A percentile compares a stretch with the other conserved stretches of the same genome.
Evolutionary conservation across 2,888 invertebrate species (phyloP).

Genomic region (Philereme transversata): DNA sequence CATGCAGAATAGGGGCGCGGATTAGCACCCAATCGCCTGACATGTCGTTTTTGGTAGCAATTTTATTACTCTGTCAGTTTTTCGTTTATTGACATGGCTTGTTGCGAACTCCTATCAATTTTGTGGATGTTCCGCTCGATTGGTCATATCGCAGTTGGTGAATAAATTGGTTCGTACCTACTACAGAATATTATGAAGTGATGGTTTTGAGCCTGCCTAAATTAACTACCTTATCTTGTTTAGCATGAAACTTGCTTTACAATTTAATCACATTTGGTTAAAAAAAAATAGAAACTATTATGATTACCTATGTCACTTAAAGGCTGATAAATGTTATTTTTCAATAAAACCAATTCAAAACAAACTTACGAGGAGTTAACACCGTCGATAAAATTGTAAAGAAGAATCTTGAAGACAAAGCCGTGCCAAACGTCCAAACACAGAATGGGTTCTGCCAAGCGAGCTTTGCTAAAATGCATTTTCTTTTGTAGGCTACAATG

Average conservation of each 20-base stretch:
- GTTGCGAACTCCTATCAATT: conserved; percentile 16
- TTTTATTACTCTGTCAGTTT: conserved; percentile 41
- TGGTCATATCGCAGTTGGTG: conserved; percentile 10
- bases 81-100: conserved; percentile 22
- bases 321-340: too few relatives aligned
- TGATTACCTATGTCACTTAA: too few relatives aligned
- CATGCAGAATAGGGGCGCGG: conserved; percentile 37
- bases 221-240: too few relatives aligned
- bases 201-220: too few relatives aligned
- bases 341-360: background rate
- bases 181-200: too few relatives aligned
- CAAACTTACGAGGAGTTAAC: background rate
- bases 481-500: conserved; percentile 44
- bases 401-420: conserved; percentile 18
- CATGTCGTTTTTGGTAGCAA: conserved; percentile 37
- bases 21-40: conserved; percentile 35
- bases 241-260: too few relatives aligned
- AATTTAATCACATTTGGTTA: too few relatives aligned
- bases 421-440: conserved; percentile 27
- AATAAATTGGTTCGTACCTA: conserved; percentile 4
- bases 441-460: conserved; percentile 25
- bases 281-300: too few relatives aligned
- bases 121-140: conserved; percentile 12
- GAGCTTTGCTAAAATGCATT: conserved; percentile 55
- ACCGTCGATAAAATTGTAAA: conserved; percentile 16